Base-by-base conservation (phyloP, 2,888 invertebrate genomes). In the Ophion costatus region DNA sequence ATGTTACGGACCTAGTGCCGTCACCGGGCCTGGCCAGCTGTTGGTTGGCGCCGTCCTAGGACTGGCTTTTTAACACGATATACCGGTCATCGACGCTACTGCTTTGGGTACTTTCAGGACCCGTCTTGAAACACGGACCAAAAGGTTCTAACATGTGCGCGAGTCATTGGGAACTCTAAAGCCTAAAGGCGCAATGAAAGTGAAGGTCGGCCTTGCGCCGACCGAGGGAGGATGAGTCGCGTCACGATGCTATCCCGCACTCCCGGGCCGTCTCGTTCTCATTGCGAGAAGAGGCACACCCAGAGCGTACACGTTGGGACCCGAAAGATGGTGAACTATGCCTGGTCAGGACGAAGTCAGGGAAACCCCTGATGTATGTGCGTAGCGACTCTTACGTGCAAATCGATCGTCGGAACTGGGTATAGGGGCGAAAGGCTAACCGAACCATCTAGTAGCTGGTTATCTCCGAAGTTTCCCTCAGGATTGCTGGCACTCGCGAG, bases 51-150 rank as follows among this genome's bases (percentile, higher is more conserved):
- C 84, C n/a, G 20, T 87, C 87, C 90, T 91, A 87, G 86, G 89
- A 91, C 90, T 56, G 90, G 88, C 89, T 89, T 61, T 76, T 59
- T 82, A 78, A 76, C n/a, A n/a, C n/a, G n/a, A n/a, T n/a, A 83
- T 90, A 89, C 91, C 91, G 85, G 91, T 91, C 91, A 83, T 90
- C 91, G 90, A 91, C 91, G 91, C 91, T 92, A 91, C 90, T 91
- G 92, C 91, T 93, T 92, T 91, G 92, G 92, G 90, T 90, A 90
- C 90, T 90, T 89, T 90, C 90, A 90, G 95, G 96, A 95, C 96
- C 96, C 96, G 96, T 96, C 96, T 96, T 96, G 96, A 96, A 96
- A 96, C 96, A 96, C 96, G 95, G 96, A 96, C 96, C 95, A 96
- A 96, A 96, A 95, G 96, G 96, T n/a, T 96, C 95, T 95, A 96